Conservation (phyloP, 1,140 invertebrate species). For the Musca domestica region DNA sequence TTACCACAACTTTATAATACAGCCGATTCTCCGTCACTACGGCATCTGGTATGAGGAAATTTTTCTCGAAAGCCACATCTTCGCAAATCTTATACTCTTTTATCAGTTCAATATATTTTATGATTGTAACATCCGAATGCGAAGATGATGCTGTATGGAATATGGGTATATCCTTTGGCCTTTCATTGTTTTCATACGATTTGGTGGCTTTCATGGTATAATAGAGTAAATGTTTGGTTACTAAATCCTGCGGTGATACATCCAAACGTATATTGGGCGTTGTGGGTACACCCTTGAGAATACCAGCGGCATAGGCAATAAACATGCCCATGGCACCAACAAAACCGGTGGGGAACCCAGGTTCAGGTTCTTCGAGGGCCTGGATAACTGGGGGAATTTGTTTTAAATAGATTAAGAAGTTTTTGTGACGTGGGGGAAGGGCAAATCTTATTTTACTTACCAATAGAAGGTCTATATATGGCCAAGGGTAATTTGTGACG, state of each 20-base stretch:
- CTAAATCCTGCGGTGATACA: conserved; percentile 41
- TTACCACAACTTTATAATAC: conserved; percentile 37
- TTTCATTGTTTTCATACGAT: background rate
- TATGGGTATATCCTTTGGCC: conserved; percentile 29
- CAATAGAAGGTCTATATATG: conserved; percentile 89
- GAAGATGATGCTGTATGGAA: conserved; percentile 35
- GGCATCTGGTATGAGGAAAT: conserved; percentile 34
- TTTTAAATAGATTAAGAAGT: background rate
- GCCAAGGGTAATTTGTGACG: conserved; percentile 70
- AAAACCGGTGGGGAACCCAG: conserved; percentile 38
- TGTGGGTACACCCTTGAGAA: conserved; percentile 42
- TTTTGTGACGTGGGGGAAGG: background rate
- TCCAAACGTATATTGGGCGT: conserved; percentile 29
- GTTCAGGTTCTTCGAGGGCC: conserved; percentile 34
- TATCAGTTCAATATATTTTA: conserved; percentile 35
- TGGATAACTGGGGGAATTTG: conserved; percentile 41
- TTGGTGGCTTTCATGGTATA: conserved; percentile 20
- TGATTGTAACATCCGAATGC: conserved; percentile 34
- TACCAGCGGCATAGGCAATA: conserved; percentile 35
- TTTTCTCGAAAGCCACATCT: conserved; percentile 34
- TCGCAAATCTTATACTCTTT: conserved; percentile 30
- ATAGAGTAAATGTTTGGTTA: conserved; percentile 33
- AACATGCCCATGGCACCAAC: conserved; percentile 45
- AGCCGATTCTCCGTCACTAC: conserved; percentile 36
- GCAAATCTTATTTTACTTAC: conserved; percentile 24